These are phyloP conservation scores for Eleginops maclovinus DNA, from an alignment of 2,113 vertebrate species.

Conservation along the genomic window DNA sequence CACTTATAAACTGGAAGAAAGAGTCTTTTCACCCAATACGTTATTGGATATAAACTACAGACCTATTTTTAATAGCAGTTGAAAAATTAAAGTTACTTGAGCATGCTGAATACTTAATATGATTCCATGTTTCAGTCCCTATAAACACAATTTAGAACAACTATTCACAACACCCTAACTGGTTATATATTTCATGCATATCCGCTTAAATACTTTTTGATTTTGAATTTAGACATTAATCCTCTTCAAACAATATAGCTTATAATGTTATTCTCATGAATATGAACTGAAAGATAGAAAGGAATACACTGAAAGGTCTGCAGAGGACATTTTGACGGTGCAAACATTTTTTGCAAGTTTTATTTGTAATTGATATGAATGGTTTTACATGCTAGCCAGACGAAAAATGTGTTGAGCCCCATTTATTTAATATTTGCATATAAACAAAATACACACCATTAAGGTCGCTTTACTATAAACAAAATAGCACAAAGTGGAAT, in stretches of 20 bases:
- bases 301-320: slow-evolving; percentile 10
- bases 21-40: slow-evolving; percentile 49
- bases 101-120: slow-evolving; percentile 53
- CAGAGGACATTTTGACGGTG: slow-evolving; percentile 9
- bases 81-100: slow-evolving; percentile 50
- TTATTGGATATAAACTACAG: slow-evolving; percentile 53
- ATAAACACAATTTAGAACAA: slow-evolving; percentile 52
- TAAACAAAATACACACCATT: slow-evolving; percentile 58
- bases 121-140: slow-evolving; percentile 30
- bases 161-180: slow-evolving; percentile 41
- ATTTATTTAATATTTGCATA: slow-evolving; percentile 69
- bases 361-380: slow-evolving; percentile 34
- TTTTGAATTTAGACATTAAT: slow-evolving; percentile 43
- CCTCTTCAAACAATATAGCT: slow-evolving; percentile 31
- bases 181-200: slow-evolving; percentile 45
- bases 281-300: slow-evolving; percentile 15
- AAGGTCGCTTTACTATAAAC: slow-evolving; percentile 51
- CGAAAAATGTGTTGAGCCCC: slow-evolving; percentile 31
- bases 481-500: slow-evolving; percentile 67
- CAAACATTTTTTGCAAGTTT: slow-evolving; percentile 27
- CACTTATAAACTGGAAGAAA: slow-evolving; percentile 65
- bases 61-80: slow-evolving; percentile 63
- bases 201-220: slow-evolving; percentile 39
- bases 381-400: slow-evolving; percentile 31
- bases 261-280: slow-evolving; percentile 34